A percentile compares a stretch with the other conserved stretches of the same genome.
Conservation (phyloP, 2,113 vertebrate species). For the Ictalurus furcatus region DNA sequence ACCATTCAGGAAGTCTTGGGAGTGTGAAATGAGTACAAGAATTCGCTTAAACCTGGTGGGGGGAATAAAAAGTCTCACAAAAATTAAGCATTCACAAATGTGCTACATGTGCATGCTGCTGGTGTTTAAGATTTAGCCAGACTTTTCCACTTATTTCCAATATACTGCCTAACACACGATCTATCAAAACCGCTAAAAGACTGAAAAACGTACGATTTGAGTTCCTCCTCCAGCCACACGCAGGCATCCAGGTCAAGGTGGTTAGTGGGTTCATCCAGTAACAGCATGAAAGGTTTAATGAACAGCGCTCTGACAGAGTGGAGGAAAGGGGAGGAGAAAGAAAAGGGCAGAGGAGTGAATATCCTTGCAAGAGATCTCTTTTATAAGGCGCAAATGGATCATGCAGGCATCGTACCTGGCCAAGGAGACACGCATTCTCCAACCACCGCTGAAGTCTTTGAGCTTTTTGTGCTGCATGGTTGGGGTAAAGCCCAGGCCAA, state of each 20-base stretch:
- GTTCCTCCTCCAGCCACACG: constrained; percentile 97
- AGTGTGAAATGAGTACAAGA: constrained; percentile 95
- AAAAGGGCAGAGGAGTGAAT: not conserved
- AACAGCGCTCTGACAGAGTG: constrained; percentile 83
- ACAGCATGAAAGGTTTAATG: constrained; percentile 96
- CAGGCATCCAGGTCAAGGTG: constrained; percentile 97
- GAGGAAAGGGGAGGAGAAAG: not conserved
- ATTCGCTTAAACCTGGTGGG: constrained; percentile 90
- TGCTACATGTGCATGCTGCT: not conserved
- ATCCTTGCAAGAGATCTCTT: not conserved
- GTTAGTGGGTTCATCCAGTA: constrained; percentile 96
- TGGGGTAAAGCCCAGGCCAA: constrained; percentile 88
- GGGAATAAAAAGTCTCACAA: not conserved
- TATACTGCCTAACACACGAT: not conserved
- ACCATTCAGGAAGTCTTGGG: constrained; percentile 96
- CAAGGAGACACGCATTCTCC: constrained; percentile 96
- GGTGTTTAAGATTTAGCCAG: not conserved
- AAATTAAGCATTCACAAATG: not conserved
- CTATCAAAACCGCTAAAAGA: not conserved
- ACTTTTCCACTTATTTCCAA: not conserved
- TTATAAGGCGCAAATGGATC: not conserved
- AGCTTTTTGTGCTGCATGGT: constrained; percentile 93
- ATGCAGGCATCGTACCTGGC: constrained; percentile 81
- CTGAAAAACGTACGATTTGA: constrained; percentile 82
- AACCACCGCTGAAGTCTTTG: constrained; percentile 97